Conservation (phyloP, 2,797 vertebrate species). For the Trachops cirrhosus region DNA sequence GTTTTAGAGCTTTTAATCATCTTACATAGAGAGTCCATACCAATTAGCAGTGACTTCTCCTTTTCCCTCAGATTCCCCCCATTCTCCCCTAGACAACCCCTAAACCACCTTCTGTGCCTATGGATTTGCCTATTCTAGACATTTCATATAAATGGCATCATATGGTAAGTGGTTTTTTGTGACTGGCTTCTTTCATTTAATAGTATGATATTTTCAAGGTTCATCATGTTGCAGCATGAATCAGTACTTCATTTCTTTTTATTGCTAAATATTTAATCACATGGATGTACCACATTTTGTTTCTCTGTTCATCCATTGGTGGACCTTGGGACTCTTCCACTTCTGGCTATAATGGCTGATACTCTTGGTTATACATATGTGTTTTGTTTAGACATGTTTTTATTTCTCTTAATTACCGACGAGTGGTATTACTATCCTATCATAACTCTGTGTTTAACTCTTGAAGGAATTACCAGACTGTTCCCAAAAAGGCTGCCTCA, state of each 20-base stretch:
- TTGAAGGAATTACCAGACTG: background rate
- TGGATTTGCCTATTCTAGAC: background rate
- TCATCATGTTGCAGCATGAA: background rate
- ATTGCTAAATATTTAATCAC: background rate
- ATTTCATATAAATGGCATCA: background rate
- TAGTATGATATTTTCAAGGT: background rate
- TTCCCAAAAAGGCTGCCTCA: background rate
- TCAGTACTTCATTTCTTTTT: background rate
- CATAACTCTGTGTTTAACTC: background rate
- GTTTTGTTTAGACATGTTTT: background rate
- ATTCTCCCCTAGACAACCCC: background rate
- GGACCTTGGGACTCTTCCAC: background rate
- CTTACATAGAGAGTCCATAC: background rate
- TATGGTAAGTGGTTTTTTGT: background rate
- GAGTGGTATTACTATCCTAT: background rate
- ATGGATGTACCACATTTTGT: background rate
- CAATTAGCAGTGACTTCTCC: background rate
- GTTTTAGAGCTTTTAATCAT: background rate
- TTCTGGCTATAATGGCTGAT: background rate
- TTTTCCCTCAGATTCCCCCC: background rate
- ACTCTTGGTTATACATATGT: background rate
- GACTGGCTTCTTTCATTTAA: background rate
- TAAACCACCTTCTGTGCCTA: background rate
- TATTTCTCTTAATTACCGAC: background rate
- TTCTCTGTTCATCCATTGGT: background rate